A percentile compares a stretch with the other conserved stretches of the same genome.
These are phyloP conservation scores for Brachionus manjavacas DNA, from an alignment of 1,140 invertebrate genomes.

Conservation along the genomic window DNA sequence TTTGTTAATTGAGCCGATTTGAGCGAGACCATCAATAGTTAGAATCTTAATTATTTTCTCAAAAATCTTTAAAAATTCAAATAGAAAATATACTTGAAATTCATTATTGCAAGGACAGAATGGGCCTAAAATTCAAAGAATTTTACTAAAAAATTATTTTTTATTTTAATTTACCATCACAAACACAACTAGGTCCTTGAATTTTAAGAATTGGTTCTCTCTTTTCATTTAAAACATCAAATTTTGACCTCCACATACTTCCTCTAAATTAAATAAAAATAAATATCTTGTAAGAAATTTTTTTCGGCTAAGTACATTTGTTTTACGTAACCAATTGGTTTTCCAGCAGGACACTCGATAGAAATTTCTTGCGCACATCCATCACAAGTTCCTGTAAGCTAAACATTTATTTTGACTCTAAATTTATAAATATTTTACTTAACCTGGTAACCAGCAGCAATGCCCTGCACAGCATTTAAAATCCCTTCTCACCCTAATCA, in stretches of 20 bases:
- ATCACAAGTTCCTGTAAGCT: not conserved
- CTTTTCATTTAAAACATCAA: slow-evolving; percentile 26
- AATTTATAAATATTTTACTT: not conserved
- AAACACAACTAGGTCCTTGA: slow-evolving; percentile 4
- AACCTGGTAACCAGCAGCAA: slow-evolving; percentile 19
- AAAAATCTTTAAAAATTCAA: not conserved
- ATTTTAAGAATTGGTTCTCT: slow-evolving; percentile 3
- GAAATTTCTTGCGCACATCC: slow-evolving; percentile 41
- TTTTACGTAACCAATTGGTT: slow-evolving; percentile 42
- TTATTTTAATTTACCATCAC: not conserved
- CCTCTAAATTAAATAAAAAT: not conserved
- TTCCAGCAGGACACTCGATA: slow-evolving; percentile 42
- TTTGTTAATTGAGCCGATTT: slow-evolving; percentile 31
- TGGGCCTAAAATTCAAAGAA: not conserved
- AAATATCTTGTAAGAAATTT: not conserved
- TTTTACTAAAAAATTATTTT: too few species aligned
- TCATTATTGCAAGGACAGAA: slow-evolving; percentile 32
- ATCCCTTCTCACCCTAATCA: slow-evolving; percentile 48
- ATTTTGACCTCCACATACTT: slow-evolving; percentile 18
- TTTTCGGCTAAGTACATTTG: slow-evolving; percentile 28
- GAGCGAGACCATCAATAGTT: not conserved
- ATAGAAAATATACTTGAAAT: not conserved
- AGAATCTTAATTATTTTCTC: slow-evolving; percentile 1
- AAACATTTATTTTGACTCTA: not conserved
- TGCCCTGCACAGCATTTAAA: slow-evolving; percentile 49